These are phyloP conservation scores for Epizoanthus illoricatus DNA, from an alignment of 92 coral and sea anemone species.

Conservation along the genomic window DNA sequence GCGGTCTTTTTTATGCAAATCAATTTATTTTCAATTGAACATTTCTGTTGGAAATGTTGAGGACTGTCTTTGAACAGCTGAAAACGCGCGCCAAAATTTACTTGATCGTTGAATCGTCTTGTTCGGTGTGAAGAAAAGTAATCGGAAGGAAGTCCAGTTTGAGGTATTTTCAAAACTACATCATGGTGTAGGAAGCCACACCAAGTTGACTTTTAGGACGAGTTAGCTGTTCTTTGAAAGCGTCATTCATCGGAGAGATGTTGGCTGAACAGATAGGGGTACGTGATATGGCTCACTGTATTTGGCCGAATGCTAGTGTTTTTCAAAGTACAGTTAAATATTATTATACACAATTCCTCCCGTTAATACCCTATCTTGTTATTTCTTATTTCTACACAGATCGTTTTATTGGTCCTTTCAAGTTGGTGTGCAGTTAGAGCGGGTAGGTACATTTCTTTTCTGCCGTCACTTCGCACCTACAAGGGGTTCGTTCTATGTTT, in stretches of 20 bases:
- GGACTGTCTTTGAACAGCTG: constrained; percentile 12
- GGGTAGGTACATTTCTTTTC: constrained; percentile 21
- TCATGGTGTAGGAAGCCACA: constrained; percentile 20
- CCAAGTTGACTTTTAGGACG: constrained; percentile 32
- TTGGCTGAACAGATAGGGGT: constrained; percentile 25
- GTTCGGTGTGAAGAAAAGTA: constrained; percentile 16
- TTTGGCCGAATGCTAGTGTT: not conserved
- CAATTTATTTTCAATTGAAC: constrained; percentile 13
- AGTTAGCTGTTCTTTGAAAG: constrained; percentile 14
- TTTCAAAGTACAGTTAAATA: not conserved
- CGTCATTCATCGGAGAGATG: constrained; percentile 14
- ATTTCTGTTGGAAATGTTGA: constrained; percentile 7
- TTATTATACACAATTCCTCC: not conserved
- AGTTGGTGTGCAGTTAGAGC: not conserved
- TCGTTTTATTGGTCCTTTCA: constrained; percentile 12
- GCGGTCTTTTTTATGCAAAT: constrained; percentile 39
- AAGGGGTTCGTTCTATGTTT: not conserved
- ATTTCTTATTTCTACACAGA: not conserved
- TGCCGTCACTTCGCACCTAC: not conserved
- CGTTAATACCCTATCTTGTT: not conserved
- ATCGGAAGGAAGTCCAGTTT: not conserved
- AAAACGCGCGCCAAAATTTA: not conserved
- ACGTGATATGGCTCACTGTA: not conserved
- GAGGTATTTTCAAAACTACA: not conserved
- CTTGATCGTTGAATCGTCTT: not conserved